Evolutionary conservation across 2,888 invertebrate genomes (phyloP), one percentile per base, ranked within the genome.

Genomic region (Artemia sinica): DNA sequence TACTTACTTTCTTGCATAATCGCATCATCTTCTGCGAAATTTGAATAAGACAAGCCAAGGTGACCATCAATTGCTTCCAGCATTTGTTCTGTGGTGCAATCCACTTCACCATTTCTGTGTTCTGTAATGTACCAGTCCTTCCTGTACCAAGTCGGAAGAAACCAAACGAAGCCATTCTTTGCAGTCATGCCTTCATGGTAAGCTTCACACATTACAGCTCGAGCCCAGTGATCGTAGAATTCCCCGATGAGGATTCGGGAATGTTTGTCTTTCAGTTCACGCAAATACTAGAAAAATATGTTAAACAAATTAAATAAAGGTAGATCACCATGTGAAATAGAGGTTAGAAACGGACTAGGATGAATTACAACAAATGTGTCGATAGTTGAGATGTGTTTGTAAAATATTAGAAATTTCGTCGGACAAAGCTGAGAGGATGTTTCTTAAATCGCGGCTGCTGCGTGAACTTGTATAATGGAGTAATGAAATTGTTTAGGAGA

Each of bases 201-300:
- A 0, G 89, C 91, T 75, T 88, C 87, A 76, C 92, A 93, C 83
- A 93, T 85, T 13, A 91, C 86, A 69, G 84, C 83, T 50, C 88
- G 82, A 8, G 84, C 85, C 41, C 85, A 83, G 72, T 83, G 82
- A 74, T 85, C 89, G 75, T 88, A 86, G 67, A 88, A 84, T 76
- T 88, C 87, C 9, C 88, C 86, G 72, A 89, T 88, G 68, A 93
- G 85, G 51, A 93, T 86, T 73, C 84, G 84, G 0, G 86, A 87
- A 70, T 83, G 81, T 70, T 84, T 84, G 65, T 79, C 78, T 73
- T 85, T 85, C 72, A 89, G 76, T 72, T 86, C 84, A 73, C 82
- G 79, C 72, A 87, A 77, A 75, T 85, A 83, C 84, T 86, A 74
- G 13, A 78, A 77, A 65, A 72, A 67, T 4, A 28, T 28, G 4